Percentiles rank a stretch among this genome's conserved stretches.
Conservation (phyloP, 2,888 invertebrate species). For the Nephrotoma appendiculata region DNA sequence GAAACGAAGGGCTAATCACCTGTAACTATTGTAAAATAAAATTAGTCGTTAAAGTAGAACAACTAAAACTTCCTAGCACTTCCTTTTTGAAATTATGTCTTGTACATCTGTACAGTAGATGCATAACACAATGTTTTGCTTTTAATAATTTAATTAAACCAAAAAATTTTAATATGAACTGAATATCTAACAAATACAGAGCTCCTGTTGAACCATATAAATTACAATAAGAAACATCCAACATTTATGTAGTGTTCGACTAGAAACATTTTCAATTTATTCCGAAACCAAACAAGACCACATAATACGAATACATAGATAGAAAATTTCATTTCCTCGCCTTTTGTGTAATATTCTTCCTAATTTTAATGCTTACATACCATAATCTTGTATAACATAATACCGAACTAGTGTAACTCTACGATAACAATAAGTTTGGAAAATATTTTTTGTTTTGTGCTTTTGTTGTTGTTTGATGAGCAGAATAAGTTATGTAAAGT, state of each 20-base stretch:
- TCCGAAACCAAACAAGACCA: neutral
- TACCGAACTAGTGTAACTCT: no score
- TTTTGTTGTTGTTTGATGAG: no score
- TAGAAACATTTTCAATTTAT: neutral
- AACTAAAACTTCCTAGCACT: no score
- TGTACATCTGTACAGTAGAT: no score
- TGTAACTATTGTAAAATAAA: no score
- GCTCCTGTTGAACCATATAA: neutral
- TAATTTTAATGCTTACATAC: neutral
- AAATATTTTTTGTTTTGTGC: no score
- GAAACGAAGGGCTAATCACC: no score
- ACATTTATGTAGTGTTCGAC: neutral
- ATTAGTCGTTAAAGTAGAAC: no score
- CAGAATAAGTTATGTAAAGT: no score
- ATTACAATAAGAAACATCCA: neutral
- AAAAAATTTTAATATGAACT: neutral
- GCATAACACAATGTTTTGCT: no score
- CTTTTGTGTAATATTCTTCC: neutral
- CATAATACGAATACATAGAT: neutral
- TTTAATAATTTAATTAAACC: neutral
- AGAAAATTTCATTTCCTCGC: neutral
- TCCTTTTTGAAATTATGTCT: no score
- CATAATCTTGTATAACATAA: neutral
- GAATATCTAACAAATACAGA: neutral
- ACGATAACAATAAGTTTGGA: no score